Evolutionary conservation across 2,888 invertebrate species (phyloP).

Genomic region (Eucera pruinosa): DNA sequence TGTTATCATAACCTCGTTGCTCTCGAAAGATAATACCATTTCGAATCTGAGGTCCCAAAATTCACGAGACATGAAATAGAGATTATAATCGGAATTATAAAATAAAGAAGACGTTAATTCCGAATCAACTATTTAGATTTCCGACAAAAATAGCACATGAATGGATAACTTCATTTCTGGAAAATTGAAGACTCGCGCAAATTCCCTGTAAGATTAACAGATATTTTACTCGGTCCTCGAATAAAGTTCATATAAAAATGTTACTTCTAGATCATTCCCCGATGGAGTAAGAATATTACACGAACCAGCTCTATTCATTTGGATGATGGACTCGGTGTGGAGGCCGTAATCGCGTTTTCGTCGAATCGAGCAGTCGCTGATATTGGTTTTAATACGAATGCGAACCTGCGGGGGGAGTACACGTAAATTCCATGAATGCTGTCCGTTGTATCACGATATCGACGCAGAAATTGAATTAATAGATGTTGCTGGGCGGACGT

Average conservation of each 20-base stretch:
- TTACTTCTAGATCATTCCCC: neutral
- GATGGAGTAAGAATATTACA: neutral
- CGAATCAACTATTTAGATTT: no score
- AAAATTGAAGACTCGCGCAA: no score
- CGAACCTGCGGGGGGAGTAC: neutral
- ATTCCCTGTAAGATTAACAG: no score
- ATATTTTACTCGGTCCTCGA: no score
- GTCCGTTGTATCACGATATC: slow-evolving; percentile 19
- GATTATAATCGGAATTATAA: no score
- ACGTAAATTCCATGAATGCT: slow-evolving; percentile 20
- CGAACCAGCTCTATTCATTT: neutral
- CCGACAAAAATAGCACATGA: no score
- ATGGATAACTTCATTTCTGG: no score
- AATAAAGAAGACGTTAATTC: no score
- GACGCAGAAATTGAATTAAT: slow-evolving; percentile 46
- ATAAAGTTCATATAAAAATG: no score
- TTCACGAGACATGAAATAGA: no score
- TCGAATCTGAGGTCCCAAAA: no score
- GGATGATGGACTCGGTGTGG: slow-evolving; percentile 26
- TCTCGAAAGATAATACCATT: neutral
- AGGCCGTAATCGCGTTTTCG: slow-evolving; percentile 38
- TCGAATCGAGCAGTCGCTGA: slow-evolving; percentile 22
- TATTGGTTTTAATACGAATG: slow-evolving; percentile 38
- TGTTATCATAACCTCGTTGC: neutral
- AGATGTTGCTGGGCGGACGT: slow-evolving; percentile 8